A percentile compares a stretch with the other conserved stretches of the same genome.
phyloP scores from a whole-genome alignment of 1,140 invertebrate genomes.

The Notospermus geniculatus region DNA sequence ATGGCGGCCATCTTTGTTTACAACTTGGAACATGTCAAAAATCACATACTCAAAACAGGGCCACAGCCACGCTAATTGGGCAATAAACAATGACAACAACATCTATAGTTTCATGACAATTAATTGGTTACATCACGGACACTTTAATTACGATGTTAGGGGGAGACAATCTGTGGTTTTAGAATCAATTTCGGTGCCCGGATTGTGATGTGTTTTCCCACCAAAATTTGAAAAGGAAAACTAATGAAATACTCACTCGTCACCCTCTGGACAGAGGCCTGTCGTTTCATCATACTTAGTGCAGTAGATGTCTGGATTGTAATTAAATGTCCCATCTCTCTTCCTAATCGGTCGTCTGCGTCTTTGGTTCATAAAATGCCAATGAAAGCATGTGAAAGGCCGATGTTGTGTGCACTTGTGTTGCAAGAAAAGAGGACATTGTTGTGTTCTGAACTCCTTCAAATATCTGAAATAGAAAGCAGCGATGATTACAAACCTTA shows the following conservation, averaged over 20 bases:
- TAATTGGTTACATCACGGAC: no score
- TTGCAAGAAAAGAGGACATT: constrained; percentile 97
- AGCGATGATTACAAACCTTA: constrained; percentile 6
- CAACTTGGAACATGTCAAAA: constrained; percentile 36
- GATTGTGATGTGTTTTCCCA: constrained; percentile 56
- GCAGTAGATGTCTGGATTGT: constrained; percentile 98
- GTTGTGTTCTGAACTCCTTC: constrained; percentile 98
- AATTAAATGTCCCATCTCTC: constrained; percentile 96
- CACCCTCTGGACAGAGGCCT: constrained; percentile 95
- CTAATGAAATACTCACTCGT: constrained; percentile 81
- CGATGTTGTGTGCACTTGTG: constrained; percentile 99
- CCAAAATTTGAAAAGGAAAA: constrained; percentile 49
- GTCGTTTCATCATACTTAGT: constrained; percentile 98
- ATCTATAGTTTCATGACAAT: no score
- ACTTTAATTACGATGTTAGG: no score
- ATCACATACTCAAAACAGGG: no score
- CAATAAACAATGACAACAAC: no score
- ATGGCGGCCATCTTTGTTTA: constrained; percentile 52
- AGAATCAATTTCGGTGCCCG: constrained; percentile 67
- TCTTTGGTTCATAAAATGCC: constrained; percentile 99
- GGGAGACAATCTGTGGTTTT: no score
- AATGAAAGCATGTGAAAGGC: constrained; percentile 99
- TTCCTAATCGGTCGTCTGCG: constrained; percentile 88
- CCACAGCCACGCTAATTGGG: no score
- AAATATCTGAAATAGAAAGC: constrained; percentile 60